Conservation (phyloP, 2,113 vertebrate species). For the Amblyornis subalaris region DNA sequence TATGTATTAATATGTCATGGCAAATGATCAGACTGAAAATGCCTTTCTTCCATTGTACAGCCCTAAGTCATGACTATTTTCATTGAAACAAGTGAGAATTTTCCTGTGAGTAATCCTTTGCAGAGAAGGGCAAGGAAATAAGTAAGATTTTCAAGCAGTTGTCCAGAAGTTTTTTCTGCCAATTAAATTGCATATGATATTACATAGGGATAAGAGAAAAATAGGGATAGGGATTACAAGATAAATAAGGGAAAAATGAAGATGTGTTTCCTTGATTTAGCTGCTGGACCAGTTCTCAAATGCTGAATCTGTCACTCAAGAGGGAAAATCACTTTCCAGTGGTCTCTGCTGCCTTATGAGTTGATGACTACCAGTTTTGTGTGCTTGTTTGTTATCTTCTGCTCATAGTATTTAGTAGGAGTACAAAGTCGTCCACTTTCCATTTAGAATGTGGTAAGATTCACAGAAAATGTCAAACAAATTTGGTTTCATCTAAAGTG, state of each 20-base stretch:
- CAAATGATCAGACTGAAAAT: background rate
- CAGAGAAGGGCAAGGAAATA: background rate
- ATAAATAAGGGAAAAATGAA: background rate
- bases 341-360: background rate
- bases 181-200: background rate
- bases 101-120: background rate
- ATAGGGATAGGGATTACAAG: too few species aligned
- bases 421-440: background rate
- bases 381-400: background rate
- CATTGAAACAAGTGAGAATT: background rate
- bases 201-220: too few species aligned
- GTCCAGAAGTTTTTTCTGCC: background rate
- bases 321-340: background rate
- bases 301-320: background rate
- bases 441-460: background rate
- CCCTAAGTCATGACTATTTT: background rate
- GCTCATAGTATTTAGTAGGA: background rate
- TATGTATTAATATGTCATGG: background rate
- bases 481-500: background rate
- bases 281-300: background rate
- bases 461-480: background rate
- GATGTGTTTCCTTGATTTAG: background rate
- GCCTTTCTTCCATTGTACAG: background rate
- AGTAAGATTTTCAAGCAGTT: background rate
- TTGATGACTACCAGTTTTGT: background rate